Percentiles rank a stretch among this genome's conserved stretches.
Conservation (phyloP, 2,888 invertebrate genomes). For the Dione juno region DNA sequence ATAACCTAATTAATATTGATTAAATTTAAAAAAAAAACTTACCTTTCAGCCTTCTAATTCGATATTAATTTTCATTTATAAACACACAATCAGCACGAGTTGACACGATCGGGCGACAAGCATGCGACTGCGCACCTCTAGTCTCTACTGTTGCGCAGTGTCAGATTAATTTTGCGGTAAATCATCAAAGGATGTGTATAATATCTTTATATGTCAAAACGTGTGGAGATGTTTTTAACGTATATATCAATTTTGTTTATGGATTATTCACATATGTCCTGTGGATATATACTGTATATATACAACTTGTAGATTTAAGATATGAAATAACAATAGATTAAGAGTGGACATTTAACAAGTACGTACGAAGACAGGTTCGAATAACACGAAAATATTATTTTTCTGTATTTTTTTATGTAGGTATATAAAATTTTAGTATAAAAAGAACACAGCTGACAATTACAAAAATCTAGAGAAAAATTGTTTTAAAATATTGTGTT, state of each 20-base stretch:
- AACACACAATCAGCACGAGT: conserved; percentile 33
- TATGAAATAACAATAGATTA: too few relatives aligned
- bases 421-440: too few relatives aligned
- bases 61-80: conserved; percentile 30
- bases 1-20: conserved; percentile 15
- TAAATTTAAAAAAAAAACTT: conserved; percentile 18
- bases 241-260: neutral
- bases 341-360: too few relatives aligned
- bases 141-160: conserved; percentile 42
- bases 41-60: conserved; percentile 26
- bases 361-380: too few relatives aligned
- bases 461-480: too few relatives aligned
- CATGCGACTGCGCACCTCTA: conserved; percentile 40
- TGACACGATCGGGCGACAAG: conserved; percentile 26
- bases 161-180: conserved; percentile 36
- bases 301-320: too few relatives aligned
- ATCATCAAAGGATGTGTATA: conserved; percentile 31
- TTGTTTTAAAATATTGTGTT: too few relatives aligned
- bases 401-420: too few relatives aligned
- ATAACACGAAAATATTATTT: too few relatives aligned
- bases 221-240: neutral
- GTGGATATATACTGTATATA: too few relatives aligned
- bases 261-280: neutral
- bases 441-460: too few relatives aligned
- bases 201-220: conserved; percentile 11